Conservation (phyloP, 53 echinoderm and acorn worm species). For the Paracentrotus lividus region DNA sequence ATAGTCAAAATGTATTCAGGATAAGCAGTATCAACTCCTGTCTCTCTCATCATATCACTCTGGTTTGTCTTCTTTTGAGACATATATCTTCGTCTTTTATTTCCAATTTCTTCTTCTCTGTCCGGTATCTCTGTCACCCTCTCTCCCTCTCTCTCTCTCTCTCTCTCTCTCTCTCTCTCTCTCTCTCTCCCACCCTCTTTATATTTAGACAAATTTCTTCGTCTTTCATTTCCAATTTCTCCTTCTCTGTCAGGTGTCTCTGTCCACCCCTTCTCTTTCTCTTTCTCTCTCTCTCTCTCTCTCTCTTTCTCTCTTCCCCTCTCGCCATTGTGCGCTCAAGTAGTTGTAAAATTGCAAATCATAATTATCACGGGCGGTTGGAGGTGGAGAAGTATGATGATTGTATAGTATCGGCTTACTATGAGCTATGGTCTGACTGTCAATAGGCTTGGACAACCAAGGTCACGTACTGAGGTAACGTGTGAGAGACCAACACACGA, state of each 20-base stretch:
- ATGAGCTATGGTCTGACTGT: not conserved
- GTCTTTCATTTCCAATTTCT: too few species aligned
- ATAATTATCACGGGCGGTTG: conserved; percentile 13
- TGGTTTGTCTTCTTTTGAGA: too few species aligned
- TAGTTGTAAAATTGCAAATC: conserved; percentile 35
- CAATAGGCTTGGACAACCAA: not conserved
- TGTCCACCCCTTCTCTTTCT: not conserved
- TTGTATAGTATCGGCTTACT: conserved; percentile 6
- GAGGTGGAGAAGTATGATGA: conserved; percentile 14
- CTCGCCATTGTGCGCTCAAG: conserved; percentile 9
- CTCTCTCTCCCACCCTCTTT: not conserved
- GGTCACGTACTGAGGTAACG: not conserved
- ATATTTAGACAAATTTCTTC: too few species aligned
- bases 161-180: not conserved
- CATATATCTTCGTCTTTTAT: too few species aligned
- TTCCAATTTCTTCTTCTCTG: not conserved
- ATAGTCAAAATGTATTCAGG: too few species aligned
- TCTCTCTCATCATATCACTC: too few species aligned
- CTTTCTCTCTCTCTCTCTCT: not conserved
- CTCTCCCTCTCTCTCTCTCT: not conserved
- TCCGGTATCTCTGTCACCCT: not conserved
- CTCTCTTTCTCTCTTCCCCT: not conserved
- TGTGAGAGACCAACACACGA: not conserved
- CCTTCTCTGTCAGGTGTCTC: not conserved
- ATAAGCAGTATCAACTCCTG: too few species aligned